Evolutionary conservation across 2,113 vertebrate species (phyloP), one percentile per base, ranked within the genome.

Genomic region (Eclectus roratus): DNA sequence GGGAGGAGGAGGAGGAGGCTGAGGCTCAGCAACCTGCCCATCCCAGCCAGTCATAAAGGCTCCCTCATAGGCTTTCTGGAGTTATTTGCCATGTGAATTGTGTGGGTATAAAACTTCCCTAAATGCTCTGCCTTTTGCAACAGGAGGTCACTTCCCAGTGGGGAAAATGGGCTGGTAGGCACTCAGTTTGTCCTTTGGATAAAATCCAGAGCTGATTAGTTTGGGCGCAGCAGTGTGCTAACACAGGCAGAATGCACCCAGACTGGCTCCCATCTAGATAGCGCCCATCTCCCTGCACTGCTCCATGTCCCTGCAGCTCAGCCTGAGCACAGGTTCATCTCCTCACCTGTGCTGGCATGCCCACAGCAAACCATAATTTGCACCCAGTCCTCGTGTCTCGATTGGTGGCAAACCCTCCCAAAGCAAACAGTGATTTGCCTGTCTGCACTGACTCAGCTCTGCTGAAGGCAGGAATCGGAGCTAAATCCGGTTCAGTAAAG

Each of bases 401-500:
- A 18, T 25, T n/a, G 7, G 46, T 66, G 53, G 64, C 66, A 80
- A 81, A 15, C 85, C 82, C 88, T 94, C 88, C 85, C 72, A 94
- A 88, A 78, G 88, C 93, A 94, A 95, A 94, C 3, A 91, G 35
- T 28, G 88, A 88, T 93, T 90, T 89, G 77, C 85, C 53, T 56
- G 85, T 69, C 92, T 65, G 88, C 91, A 53, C 80, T 92, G 96
- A 92, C 77, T 94, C 96, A 93, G 92, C 92, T 81, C 14, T 41
- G 80, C 83, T 64, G 72, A 78, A 64, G 83, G 77, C 72, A 79
- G 76, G 83, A 88, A 74, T 74, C 8, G 1, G 69, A 92, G 53
- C 76, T 88, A 74, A 85, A 73, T 85, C 76, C 2, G 2, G 55
- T 58, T 86, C 81, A 13, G 93, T 31, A 12, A 33, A 86, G 72